Evolutionary conservation across 2,797 vertebrate species (phyloP), one percentile per base, ranked within the genome.

Genomic region (Odontamblyopus lacepedii): DNA sequence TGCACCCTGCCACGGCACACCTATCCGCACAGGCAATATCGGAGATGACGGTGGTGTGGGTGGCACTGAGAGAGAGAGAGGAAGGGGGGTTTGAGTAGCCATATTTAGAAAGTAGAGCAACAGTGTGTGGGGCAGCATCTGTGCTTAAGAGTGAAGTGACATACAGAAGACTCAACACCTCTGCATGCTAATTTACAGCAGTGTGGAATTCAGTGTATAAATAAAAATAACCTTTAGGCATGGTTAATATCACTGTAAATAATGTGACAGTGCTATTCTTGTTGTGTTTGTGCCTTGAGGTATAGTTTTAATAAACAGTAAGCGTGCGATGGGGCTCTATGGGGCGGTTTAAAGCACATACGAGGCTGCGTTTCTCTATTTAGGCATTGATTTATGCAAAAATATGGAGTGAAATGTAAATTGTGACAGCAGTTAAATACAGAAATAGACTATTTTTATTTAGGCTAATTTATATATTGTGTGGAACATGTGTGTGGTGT

Each of bases 51-150:
- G 13, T 5, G 53, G 51, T 50, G 73, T 23, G 27, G 73, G 35
- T 70, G 74, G 67, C 61, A 32, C 0, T 56, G n/a, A 59, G 23
- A 38, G 38, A n/a, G 29, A 72, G 73, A 44, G 44, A 13, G 51
- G 2, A 4, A 27, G 26, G 64, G 65, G 50, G 35, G 8, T 38
- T 73, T 50, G 30, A 48, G 27, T 23, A 48, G 29, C 76, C 67
- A 76, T 74, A 79, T 77, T 82, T 80, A 78, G 78, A 35, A 87
- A 81, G 83, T 78, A 60, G 77, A 75, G 66, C 83, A 81, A 63
- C 23, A 72, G 29, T 48, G 72, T 80, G 68, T 63, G 69, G 64
- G 29, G 61, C 62, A 48, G 18, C 29, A 55, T 48, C 69, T 51
- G n/a, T 51, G 67, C 55, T 69, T 68, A 57, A 48, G 44, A 48